These are phyloP conservation scores for Rhynchopsitta pachyrhyncha DNA, from an alignment of 2,113 vertebrate genomes.

Conservation along the genomic window DNA sequence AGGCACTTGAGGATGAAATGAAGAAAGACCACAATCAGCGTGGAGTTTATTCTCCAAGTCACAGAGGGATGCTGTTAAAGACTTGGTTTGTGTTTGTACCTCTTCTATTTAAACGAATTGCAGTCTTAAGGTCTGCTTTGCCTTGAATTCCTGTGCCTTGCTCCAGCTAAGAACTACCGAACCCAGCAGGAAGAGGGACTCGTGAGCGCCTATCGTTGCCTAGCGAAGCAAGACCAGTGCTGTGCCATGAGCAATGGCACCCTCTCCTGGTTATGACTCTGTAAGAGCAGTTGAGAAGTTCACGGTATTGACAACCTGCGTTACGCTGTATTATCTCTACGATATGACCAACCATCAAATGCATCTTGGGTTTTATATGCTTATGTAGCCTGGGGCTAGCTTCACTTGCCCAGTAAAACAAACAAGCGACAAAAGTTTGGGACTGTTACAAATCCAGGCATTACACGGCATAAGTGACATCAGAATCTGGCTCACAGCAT, in stretches of 20 bases:
- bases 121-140: not conserved
- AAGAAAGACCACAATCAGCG: not conserved
- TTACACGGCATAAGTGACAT: fast-evolving
- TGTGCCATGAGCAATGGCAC: not conserved
- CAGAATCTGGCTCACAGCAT: not conserved
- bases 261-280: not conserved
- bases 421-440: not conserved
- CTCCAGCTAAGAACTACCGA: not conserved
- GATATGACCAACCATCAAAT: not conserved
- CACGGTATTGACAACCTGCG: not conserved
- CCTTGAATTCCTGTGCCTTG: not conserved
- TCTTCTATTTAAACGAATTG: not conserved
- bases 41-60: not conserved
- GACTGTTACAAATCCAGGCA: not conserved
- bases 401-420: not conserved
- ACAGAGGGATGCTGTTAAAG: not conserved
- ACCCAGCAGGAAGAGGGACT: not conserved
- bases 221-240: not conserved
- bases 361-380: not conserved
- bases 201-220: fast-evolving
- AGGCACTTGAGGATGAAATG: not conserved
- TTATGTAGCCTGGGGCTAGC: not conserved
- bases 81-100: not conserved
- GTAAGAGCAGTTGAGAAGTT: not conserved
- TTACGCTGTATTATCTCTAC: not conserved